A percentile compares a stretch with the other conserved stretches of the same genome.
Conservation (phyloP, 2,797 vertebrate genomes). For the Eulemur rubriventer region DNA sequence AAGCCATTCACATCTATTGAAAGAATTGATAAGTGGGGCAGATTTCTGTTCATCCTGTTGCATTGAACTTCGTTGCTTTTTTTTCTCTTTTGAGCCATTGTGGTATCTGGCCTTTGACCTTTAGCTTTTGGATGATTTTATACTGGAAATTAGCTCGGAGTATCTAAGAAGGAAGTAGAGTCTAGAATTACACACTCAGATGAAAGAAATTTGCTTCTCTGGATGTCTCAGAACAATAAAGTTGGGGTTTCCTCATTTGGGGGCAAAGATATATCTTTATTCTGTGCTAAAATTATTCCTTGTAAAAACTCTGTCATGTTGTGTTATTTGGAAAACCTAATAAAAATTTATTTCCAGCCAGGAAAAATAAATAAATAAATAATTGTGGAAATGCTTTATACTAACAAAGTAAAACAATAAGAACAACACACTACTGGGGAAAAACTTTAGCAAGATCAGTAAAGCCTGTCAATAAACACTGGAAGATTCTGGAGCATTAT, state of each 20-base stretch:
- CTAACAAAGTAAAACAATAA: not conserved
- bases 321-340: not conserved
- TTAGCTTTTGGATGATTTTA: no score
- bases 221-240: not conserved
- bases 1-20: no score
- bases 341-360: not conserved
- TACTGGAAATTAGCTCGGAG: not conserved
- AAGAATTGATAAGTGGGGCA: no score
- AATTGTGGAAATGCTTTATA: not conserved
- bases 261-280: not conserved
- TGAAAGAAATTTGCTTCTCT: not conserved
- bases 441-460: not conserved
- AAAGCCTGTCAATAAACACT: not conserved
- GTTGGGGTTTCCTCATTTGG: not conserved
- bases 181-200: not conserved
- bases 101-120: no score
- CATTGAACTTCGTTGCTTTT: no score
- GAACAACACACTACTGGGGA: not conserved
- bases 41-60: no score
- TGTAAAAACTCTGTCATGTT: not conserved
- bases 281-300: not conserved
- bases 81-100: no score
- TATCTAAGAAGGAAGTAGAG: not conserved
- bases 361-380: no score
- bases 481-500: not conserved